These are phyloP conservation scores for Cnemophilus loriae DNA, from an alignment of 2,113 vertebrate genomes.

Conservation along the genomic window DNA sequence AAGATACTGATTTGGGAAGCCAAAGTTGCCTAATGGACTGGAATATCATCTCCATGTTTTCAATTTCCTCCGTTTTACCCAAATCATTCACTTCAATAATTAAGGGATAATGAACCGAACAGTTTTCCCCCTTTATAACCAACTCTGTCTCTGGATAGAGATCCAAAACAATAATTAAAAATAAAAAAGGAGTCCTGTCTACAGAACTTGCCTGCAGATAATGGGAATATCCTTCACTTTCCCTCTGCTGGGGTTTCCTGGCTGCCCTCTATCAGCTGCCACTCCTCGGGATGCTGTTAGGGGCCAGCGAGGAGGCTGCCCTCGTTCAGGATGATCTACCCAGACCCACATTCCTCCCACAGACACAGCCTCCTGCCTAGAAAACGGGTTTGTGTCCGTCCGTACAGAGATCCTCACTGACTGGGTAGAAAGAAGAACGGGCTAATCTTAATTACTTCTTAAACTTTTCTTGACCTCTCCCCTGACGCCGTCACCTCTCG, in stretches of 20 bases:
- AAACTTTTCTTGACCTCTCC: neutral
- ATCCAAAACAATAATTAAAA: slow-evolving; percentile 60
- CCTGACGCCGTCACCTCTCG: rapidly evolving
- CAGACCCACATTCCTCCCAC: neutral
- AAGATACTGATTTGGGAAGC: slow-evolving; percentile 50
- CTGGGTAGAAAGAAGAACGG: neutral
- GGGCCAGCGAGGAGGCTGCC: neutral
- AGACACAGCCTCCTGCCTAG: neutral
- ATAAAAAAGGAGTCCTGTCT: slow-evolving; percentile 42
- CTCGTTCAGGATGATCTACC: neutral
- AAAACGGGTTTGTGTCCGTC: neutral
- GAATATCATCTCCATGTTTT: slow-evolving; percentile 72
- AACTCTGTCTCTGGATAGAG: slow-evolving; percentile 39
- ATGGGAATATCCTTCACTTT: slow-evolving; percentile 22
- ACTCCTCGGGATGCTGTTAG: neutral
- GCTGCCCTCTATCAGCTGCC: slow-evolving; percentile 18
- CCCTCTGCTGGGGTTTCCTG: neutral
- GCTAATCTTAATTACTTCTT: neutral
- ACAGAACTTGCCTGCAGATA: slow-evolving; percentile 12
- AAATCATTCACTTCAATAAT: slow-evolving; percentile 73
- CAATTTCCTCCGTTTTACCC: slow-evolving; percentile 51
- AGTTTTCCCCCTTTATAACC: slow-evolving; percentile 58
- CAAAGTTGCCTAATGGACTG: slow-evolving; percentile 72
- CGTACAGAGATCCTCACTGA: neutral
- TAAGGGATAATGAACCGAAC: slow-evolving; percentile 75